Base-by-base conservation (phyloP, 1,140 invertebrate genomes). In the Batillaria attramentaria region DNA sequence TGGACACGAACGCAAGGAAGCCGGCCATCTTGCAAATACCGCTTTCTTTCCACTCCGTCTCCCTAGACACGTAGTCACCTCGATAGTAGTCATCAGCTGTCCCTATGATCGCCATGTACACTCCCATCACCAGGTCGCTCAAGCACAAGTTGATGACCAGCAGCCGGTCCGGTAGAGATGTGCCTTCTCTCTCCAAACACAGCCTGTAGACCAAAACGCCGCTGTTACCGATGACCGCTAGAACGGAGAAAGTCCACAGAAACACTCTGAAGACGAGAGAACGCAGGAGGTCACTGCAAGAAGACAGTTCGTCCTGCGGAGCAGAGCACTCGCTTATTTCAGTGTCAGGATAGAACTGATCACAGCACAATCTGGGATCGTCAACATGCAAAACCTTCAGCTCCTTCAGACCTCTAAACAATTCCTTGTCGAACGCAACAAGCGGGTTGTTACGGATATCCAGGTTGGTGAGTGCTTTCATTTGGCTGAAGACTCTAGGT, bases 221-320 rank as follows among this genome's bases (percentile, higher is more conserved):
- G 18, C 24, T 24, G 43, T 72, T 72, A 13, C 42, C 70, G 3
- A 54, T 1, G n/a, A 54, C 8, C 6, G 31, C 35, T 3, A 72
- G 16, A 0, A 33, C 2, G 37, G 5, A 28, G 6, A 72, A 50
- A 18, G 24, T 31, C 46, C 28, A 50, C 3, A 50, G 31, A 2
- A 72, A 33, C 8, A 54, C 20, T 31, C 42, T 4, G 70, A 50
- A 50, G 42, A 16, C 0, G 70, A 33, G 5, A 4, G 6, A 18
- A 8, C 33, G 2, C 37, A 72, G 42, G 5, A 72, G 70, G 28
- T 72, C 46, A 37, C 16, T 31, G 31, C 70, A 72, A 4, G 43
- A 72, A 8, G 70, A 72, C n/a, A 72, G 70, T 72, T 50, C 31
- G 5, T 72, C 70, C 8, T 2, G 13, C 35, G 70, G 70, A 13